Evolutionary conservation across 1,140 invertebrate species (phyloP).

Genomic region (Yoshiicerus persimilis): DNA sequence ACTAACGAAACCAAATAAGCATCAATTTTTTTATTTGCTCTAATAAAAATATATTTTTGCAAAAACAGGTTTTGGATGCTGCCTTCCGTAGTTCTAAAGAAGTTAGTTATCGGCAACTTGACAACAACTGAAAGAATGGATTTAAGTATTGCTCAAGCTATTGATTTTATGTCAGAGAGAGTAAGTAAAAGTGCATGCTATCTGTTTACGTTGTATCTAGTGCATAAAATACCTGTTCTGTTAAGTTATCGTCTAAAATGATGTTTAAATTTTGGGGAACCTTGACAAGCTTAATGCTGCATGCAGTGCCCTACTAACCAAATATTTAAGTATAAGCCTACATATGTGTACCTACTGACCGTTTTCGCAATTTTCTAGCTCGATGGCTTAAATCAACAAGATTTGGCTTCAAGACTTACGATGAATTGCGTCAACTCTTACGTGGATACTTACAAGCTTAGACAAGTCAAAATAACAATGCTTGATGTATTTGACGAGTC

Average conservation of each 20-base stretch:
- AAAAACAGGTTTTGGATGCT: slow-evolving; percentile 79
- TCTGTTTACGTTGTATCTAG: background rate
- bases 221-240: background rate
- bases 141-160: slow-evolving; percentile 74
- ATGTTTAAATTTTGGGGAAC: too few species aligned
- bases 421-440: slow-evolving; percentile 81
- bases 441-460: slow-evolving; percentile 74
- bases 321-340: background rate
- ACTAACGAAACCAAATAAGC: too few species aligned
- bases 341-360: background rate
- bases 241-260: too few species aligned
- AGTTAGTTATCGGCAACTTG: slow-evolving; percentile 89
- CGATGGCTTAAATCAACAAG: slow-evolving; percentile 76
- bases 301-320: too few species aligned
- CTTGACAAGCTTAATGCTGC: too few species aligned
- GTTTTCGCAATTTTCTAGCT: slow-evolving; percentile 60
- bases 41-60: slow-evolving; percentile 33
- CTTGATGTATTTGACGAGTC: slow-evolving; percentile 90
- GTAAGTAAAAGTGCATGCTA: slow-evolving; percentile 58
- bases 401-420: slow-evolving; percentile 82
- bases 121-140: slow-evolving; percentile 67
- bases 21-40: too few species aligned
- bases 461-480: slow-evolving; percentile 72
- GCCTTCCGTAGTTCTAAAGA: slow-evolving; percentile 79
- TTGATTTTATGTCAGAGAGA: slow-evolving; percentile 89